Evolutionary conservation across 2,888 invertebrate genomes (phyloP).

Genomic region (Ommatoiulus sabulosus): DNA sequence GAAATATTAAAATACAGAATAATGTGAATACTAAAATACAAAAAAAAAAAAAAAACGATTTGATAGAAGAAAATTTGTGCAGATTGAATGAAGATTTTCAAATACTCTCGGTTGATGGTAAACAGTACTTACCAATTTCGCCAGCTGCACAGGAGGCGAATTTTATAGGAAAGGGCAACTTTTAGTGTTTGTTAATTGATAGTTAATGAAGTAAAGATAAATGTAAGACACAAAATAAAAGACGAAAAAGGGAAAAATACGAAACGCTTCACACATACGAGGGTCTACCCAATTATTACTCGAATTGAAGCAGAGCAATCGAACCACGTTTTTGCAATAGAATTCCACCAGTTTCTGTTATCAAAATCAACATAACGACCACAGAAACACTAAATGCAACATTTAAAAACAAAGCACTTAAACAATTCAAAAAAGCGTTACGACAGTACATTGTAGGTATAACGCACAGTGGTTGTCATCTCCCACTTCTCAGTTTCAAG

Average conservation of each 20-base stretch:
- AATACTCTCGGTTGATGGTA: constrained; percentile 45
- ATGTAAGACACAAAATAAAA: not conserved
- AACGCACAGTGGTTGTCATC: too few relatives aligned
- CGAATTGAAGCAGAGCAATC: too few relatives aligned
- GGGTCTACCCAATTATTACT: not conserved
- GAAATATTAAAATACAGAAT: constrained; percentile 3
- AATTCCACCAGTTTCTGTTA: too few relatives aligned
- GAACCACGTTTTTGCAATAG: too few relatives aligned
- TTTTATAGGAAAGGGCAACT: constrained; percentile 54
- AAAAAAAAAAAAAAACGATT: not conserved
- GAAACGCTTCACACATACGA: not conserved
- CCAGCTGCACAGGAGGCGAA: constrained; percentile 57
- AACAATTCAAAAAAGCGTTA: too few relatives aligned
- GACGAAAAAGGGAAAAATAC: not conserved
- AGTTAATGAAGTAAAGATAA: constrained; percentile 42
- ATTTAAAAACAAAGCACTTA: too few relatives aligned
- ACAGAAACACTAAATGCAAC: too few relatives aligned
- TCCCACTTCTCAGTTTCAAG: too few relatives aligned
- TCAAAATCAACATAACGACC: too few relatives aligned
- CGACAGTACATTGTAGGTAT: too few relatives aligned
- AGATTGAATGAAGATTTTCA: constrained; percentile 50
- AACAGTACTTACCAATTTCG: constrained; percentile 57
- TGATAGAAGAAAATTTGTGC: constrained; percentile 36
- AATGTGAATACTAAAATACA: not conserved
- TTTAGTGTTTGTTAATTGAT: constrained; percentile 51